These are phyloP conservation scores for Spodoptera exigua DNA, from an alignment of 2,888 invertebrate species.

Conservation along the genomic window DNA sequence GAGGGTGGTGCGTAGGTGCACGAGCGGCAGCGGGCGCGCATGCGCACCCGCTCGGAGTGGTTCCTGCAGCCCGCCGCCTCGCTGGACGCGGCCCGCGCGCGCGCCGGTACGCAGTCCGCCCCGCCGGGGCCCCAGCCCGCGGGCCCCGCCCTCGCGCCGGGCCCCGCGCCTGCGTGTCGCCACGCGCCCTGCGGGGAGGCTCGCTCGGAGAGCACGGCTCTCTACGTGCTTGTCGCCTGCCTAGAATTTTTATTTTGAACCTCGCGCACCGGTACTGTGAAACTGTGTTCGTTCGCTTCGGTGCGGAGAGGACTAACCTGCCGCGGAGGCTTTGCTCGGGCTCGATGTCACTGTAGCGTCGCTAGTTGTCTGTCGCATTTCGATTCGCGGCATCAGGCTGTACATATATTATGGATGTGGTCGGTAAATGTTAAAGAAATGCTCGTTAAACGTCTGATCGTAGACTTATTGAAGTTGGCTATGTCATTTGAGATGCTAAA, in stretches of 20 bases:
- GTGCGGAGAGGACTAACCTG: constrained; percentile 81
- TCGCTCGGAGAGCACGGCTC: constrained; percentile 81
- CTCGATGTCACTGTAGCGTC: constrained; percentile 1
- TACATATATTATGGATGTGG: constrained; percentile 3
- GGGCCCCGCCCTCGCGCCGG: constrained; percentile 46
- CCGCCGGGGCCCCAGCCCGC: constrained; percentile 53
- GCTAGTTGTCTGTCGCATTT: not conserved
- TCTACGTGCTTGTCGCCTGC: constrained; percentile 88
- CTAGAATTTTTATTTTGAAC: constrained; percentile 88
- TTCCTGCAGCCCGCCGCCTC: constrained; percentile 93
- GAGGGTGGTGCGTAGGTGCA: constrained; percentile 92
- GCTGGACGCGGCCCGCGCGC: constrained; percentile 82
- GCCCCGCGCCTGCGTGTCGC: constrained; percentile 36
- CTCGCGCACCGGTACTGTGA: constrained; percentile 84
- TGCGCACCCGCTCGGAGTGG: constrained; percentile 99
- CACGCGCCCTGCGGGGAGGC: constrained; percentile 64
- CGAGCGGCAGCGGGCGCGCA: constrained; percentile 98
- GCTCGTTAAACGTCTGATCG: constrained; percentile 3
- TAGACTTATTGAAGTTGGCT: constrained; percentile 7
- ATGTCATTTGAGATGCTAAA: not conserved
- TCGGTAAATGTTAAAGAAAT: constrained; percentile 5
- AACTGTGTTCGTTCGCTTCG: constrained; percentile 80
- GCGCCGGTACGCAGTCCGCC: constrained; percentile 80
- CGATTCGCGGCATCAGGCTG: not conserved
- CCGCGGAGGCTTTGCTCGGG: constrained; percentile 66